phyloP scores from a whole-genome alignment of 2,113 vertebrate species.

The Falco punctatus region DNA sequence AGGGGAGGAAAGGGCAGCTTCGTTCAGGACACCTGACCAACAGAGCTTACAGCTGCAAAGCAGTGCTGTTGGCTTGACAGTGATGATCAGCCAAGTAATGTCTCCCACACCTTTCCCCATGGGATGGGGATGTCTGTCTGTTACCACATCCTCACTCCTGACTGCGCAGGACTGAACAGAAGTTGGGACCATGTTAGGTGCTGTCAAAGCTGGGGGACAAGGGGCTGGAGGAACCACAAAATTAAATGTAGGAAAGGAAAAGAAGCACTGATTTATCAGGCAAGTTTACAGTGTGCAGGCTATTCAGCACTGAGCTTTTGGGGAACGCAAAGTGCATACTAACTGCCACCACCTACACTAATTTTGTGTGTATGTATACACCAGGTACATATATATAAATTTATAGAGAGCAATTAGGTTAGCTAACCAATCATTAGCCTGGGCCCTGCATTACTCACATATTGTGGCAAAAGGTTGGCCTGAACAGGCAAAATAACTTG shows the following conservation, averaged over 20 bases:
- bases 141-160: background rate
- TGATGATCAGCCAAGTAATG: background rate
- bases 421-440: background rate
- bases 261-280: background rate
- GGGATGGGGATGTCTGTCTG: background rate
- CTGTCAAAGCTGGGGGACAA: background rate
- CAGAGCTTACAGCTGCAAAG: background rate
- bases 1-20: background rate
- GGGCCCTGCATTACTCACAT: background rate
- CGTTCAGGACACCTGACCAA: background rate
- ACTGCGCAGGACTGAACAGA: background rate
- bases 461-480: background rate
- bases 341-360: background rate
- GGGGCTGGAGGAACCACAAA: background rate
- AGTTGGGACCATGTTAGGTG: background rate
- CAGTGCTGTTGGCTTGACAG: fast-evolving
- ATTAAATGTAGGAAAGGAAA: background rate
- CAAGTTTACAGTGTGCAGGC: background rate
- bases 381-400: background rate
- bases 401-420: background rate
- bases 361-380: background rate
- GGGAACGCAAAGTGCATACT: background rate
- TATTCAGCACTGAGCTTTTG: background rate
- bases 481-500: background rate
- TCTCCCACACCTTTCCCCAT: background rate